Percentiles rank a stretch among this genome's conserved stretches.
Conservation (phyloP, 2,113 vertebrate species). For the Odontesthes bonariensis region DNA sequence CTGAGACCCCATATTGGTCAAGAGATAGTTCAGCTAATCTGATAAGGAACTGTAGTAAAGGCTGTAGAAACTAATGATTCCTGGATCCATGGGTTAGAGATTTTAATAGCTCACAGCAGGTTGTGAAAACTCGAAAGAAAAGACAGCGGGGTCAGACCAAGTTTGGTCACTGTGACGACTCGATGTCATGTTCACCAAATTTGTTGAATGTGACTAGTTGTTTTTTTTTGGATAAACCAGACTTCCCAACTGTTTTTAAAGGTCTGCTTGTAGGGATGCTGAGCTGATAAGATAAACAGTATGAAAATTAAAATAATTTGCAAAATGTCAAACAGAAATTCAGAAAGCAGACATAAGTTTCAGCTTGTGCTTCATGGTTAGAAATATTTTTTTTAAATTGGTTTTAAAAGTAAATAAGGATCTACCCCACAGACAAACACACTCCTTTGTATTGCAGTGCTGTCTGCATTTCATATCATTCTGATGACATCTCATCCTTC, state of each 20-base stretch:
- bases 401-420: too few relatives aligned
- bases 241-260: conserved; percentile 1
- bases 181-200: background rate
- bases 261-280: conserved; percentile 2
- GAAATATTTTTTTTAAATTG: too few relatives aligned
- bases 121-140: conserved; percentile 25
- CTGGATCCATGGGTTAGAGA: conserved; percentile 61
- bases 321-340: conserved; percentile 3
- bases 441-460: conserved; percentile 2
- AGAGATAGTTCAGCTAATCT: conserved; percentile 81
- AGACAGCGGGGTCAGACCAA: conserved; percentile 18
- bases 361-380: background rate
- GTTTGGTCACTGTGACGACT: background rate
- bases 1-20: conserved; percentile 80
- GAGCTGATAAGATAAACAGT: background rate
- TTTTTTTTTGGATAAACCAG: conserved; percentile 25
- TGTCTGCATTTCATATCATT: conserved; percentile 21
- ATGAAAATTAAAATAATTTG: background rate
- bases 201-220: background rate
- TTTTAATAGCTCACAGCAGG: conserved; percentile 56
- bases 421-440: background rate
- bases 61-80: conserved; percentile 69
- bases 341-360: background rate
- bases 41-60: conserved; percentile 66
- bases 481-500: conserved; percentile 30